Base-by-base conservation (phyloP, 2,888 invertebrate species). In the Stegophylla sp. region DNA sequence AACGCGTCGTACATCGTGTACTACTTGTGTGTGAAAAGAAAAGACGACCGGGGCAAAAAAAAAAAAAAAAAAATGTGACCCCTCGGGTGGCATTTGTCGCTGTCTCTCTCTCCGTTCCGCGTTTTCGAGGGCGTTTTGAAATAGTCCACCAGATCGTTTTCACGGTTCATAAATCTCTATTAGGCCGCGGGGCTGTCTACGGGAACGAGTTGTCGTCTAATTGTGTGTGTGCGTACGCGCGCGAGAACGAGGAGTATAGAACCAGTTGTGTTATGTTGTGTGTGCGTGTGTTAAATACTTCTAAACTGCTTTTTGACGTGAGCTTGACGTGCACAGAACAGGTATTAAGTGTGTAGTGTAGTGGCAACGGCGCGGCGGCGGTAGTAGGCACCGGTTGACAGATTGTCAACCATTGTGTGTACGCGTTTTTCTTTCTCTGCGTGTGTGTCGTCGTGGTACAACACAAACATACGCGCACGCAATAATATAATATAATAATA, bases 81-180 rank as follows among this genome's bases (percentile, higher is more conserved):
- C 73, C 26, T 59, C 61, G 48, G 17, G 64, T 20, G 64, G 45
- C 45, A 45, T 45, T 15, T 0, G 23, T 12, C n/a, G n/a, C n/a
- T n/a, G n/a, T n/a, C n/a, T n/a, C n/a, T n/a, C n/a, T n/a, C 15
- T 7, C 20, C 9, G 4, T 20, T 9, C 23, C 2, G 20, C 17
- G 41, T 56, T 43, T 41, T 12, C 7, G 64, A 61, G 61, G 79
- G 48, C 61, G 79, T 79, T 79, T 69, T 61, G 79, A 79, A 79
- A 79, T 71, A 71, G 51, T 61, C 17, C 28, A 41, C 17, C 28
- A 41, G 79, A 79, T 79, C 79, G 17, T 71, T 79, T 79, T 79
- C 79, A 79, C 79, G 79, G 79, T 79, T 79, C 79, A 71, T 79
- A 79, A 79, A 79, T 79, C 79, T 79, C 79, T 61, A 71, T 79